Evolutionary conservation across 2,888 invertebrate genomes (phyloP), one percentile per base, ranked within the genome.

Genomic region (Dioctria rufipes): DNA sequence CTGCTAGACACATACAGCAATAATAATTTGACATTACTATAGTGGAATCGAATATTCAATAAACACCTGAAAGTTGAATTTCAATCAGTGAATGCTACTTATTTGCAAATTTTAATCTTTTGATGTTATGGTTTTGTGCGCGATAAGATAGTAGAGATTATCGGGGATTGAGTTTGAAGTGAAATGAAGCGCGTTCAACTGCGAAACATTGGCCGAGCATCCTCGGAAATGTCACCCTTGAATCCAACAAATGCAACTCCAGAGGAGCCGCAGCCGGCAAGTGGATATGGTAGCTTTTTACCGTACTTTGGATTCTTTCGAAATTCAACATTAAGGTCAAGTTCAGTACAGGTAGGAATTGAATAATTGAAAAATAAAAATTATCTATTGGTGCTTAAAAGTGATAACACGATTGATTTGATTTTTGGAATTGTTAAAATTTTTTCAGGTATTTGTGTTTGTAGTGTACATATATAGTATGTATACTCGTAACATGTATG

Each of bases 141-240:
- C 43, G 46, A 79, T 78, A 71, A 65, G 79, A 51, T 80, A 75
- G 13, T 78, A n/a, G 8, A 78, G 54, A 77, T 58, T 80, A 66
- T 58, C 51, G 65, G 9, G 43, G 6, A 54, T 6, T 69, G 6
- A 8, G 11, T 25, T 51, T 69, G 3, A 37, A 67, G 42, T 4
- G 11, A 58, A 61, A 77, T 77, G 77, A 77, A 77, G 9, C 77
- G 77, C 46, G 49, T 77, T 49, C 77, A 77, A 43, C 51, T 61
- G 46, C 40, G 61, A n/a, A 46, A 46, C 13, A 63, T 63, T 63
- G 77, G 39, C 37, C 86, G 88, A 66, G 84, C 88, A 73, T 86
- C 85, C 77, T 89, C 88, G 78, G 88, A 88, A 84, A 85, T 88
- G 87, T 89, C 88, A 75, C 89, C 88, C 4, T 81, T 88, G n/a